Percentiles rank a stretch among this genome's conserved stretches.
Evolutionary conservation across 1,140 invertebrate species (phyloP).

Genomic region (Philopotamus ludificatus): DNA sequence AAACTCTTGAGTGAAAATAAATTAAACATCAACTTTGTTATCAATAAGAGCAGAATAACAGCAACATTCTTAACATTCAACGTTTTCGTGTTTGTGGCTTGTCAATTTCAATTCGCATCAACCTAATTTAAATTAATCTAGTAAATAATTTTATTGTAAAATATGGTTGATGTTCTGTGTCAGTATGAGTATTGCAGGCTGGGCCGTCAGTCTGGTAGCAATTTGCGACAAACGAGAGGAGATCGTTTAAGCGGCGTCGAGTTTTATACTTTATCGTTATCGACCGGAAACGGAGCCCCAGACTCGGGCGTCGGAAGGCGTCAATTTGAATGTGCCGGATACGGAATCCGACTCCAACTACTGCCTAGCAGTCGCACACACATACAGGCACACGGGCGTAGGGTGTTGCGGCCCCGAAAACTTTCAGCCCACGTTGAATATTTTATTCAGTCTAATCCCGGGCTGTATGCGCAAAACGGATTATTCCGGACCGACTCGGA

Average conservation of each 20-base stretch:
- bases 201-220: no score
- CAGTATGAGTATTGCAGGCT: no score
- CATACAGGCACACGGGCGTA: not conserved
- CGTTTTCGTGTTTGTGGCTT: no score
- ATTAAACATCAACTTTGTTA: no score
- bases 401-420: not conserved
- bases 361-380: not conserved
- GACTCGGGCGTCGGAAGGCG: conserved; percentile 15
- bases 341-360: conserved; percentile 20
- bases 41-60: no score
- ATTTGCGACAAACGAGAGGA: conserved; percentile 5
- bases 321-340: conserved; percentile 32
- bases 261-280: conserved; percentile 29
- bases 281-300: conserved; percentile 26
- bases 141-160: no score
- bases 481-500: no score
- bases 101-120: no score
- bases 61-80: no score
- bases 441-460: conserved; percentile 5
- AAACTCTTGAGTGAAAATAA: no score
- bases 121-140: no score
- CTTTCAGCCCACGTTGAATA: conserved; percentile 4
- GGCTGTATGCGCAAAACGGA: not conserved
- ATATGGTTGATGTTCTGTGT: no score
- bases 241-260: conserved; percentile 20